A percentile compares a stretch with the other conserved stretches of the same genome.
Conservation (phyloP, 1,140 invertebrate species). For the Drosophila nigrodunni region DNA sequence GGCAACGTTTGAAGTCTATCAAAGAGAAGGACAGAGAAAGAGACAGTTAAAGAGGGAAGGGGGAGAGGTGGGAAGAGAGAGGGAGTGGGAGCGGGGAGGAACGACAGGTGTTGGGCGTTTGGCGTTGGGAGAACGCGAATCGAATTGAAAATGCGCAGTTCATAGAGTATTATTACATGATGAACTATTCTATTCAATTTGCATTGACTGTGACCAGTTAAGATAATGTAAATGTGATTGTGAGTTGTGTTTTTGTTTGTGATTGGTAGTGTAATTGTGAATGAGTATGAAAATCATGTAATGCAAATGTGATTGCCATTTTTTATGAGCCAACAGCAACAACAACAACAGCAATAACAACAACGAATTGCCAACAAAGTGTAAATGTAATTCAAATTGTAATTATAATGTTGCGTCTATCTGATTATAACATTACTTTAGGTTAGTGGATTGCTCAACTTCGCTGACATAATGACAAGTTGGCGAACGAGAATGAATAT, state of each 20-base stretch:
- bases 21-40: neutral
- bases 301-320: conserved; percentile 74
- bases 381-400: conserved; percentile 35
- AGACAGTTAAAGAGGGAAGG: neutral
- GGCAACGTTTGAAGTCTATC: conserved; percentile 25
- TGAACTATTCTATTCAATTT: conserved; percentile 25
- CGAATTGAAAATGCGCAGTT: conserved; percentile 52
- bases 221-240: conserved; percentile 31
- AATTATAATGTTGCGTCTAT: conserved; percentile 39
- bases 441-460: conserved; percentile 62
- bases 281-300: conserved; percentile 48
- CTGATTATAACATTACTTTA: conserved; percentile 58
- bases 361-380: conserved; percentile 11
- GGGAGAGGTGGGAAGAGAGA: too few relatives aligned
- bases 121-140: neutral
- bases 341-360: neutral
- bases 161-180: neutral
- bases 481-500: conserved; percentile 28
- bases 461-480: conserved; percentile 64
- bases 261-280: conserved; percentile 2
- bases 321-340: conserved; percentile 56
- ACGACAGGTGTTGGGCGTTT: conserved; percentile 7
- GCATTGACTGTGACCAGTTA: conserved; percentile 29
- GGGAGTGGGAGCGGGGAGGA: neutral
- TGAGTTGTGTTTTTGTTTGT: neutral